Evolutionary conservation across 2,113 vertebrate species (phyloP), one percentile per base, ranked within the genome.

Genomic region (Gobio gobio): DNA sequence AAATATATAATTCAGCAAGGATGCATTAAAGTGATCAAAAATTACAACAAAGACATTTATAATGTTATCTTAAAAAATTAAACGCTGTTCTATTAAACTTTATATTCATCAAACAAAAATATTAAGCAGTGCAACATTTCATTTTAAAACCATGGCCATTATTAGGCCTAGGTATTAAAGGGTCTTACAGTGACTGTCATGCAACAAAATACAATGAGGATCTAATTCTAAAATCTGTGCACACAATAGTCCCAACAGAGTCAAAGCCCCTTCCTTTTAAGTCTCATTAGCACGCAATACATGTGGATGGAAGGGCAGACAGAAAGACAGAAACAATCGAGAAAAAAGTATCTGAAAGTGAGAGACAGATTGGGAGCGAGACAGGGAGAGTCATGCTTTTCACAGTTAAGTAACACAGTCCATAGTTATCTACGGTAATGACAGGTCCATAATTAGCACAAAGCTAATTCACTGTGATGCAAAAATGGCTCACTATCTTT

Each of bases 331-430:
- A 82, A 13, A 81, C 4, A 29, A 24, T 40, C 49, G 40, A 29
- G 29, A 14, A 47, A 14, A 68, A 59, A 59, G 18, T 40, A n/a
- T 58, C 20, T 0, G 18, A 40, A 59, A 33, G 24, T 5, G 40
- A 81, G 20, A 75, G 72, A 47, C 2, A 75, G 72, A 24, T 1
- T 22, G 33, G 61, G 40, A 82, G 22, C 36, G 61, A 85, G 26
- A 51, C 43, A 56, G 26, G 12, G 61, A 66, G 61, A 58, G 64
- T 49, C 40, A 66, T 81, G 59, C 61, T 79, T 81, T 80, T 59
- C 59, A 66, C 78, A 85, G 63, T 66, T 51, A 78, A 51, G 56
- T 51, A 85, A 81, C 78, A 81, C 61, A 66, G 43, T 81, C 61
- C 43, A 61, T 61, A 81, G 45, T 49, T 66, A 66, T 81, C 61